phyloP scores from a whole-genome alignment of 2,113 vertebrate genomes.

The Falco punctatus region DNA sequence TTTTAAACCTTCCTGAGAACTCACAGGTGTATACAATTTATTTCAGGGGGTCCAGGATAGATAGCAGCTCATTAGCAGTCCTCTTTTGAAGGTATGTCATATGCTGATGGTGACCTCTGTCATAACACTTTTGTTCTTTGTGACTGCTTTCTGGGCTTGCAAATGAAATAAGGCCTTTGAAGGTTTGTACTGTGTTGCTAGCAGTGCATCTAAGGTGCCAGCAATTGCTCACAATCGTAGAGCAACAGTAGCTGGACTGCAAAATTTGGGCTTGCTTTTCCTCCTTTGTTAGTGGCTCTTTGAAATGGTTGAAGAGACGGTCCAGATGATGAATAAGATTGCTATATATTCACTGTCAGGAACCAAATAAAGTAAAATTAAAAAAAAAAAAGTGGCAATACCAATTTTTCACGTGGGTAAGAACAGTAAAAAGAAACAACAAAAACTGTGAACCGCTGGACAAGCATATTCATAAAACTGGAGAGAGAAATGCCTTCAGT shows the following conservation, averaged over 20 bases:
- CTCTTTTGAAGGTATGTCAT: not conserved
- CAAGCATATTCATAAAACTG: not conserved
- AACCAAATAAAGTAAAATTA: not conserved
- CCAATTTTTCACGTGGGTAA: not conserved
- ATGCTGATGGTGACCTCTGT: not conserved
- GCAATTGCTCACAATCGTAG: not conserved
- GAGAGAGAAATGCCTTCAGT: not conserved
- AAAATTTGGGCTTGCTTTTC: not conserved
- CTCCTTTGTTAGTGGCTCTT: not conserved
- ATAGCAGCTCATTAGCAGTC: not conserved
- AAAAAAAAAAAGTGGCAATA: not conserved
- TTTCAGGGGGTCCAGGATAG: not conserved
- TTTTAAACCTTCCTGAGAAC: not conserved
- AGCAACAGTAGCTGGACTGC: not conserved
- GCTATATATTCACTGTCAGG: not conserved
- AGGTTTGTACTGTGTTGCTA: not conserved
- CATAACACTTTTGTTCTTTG: not conserved
- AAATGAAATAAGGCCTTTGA: not conserved
- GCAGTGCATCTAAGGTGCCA: not conserved
- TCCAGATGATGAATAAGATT: not conserved
- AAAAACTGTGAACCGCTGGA: slow-evolving; percentile 7
- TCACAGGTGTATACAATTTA: not conserved
- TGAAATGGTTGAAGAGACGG: not conserved
- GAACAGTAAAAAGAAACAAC: not conserved
- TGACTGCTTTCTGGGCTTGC: not conserved